Evolutionary conservation across 1,140 invertebrate species (phyloP), one percentile per base, ranked within the genome.

Genomic region (Drosophila triauraria): DNA sequence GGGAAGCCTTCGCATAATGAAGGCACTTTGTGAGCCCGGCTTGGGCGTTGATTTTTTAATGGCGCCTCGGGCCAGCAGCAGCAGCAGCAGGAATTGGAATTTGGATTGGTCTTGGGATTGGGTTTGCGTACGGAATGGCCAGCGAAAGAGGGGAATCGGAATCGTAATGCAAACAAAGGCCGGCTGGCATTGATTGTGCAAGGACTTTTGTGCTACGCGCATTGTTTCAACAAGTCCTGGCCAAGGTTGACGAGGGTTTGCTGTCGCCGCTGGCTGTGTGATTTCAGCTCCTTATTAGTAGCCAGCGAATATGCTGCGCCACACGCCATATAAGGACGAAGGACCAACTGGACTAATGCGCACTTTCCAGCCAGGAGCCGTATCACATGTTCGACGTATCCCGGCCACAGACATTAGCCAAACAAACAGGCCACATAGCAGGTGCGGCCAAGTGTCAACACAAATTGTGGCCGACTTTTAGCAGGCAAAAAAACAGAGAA

Each of bases 371-470:
- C 42, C 40, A 48, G 20, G 44, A 38, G 42, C 27, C 20, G 47
- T 40, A 40, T 58, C 17, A 53, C 62, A 75, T 48, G 53, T 50
- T 71, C 68, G 51, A 50, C 35, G 25, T 48, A 23, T 67, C 13
- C 50, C 5, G 30, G 54, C 63, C 60, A 44, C 54, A 65, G 62
- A 61, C 63, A 58, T 46, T 59, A 50, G 64, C 68, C 78, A 75
- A 81, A 67, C 70, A 79, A 58, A 62, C 59, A 57, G 54, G 35
- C 72, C 63, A 30, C 63, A 64, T 56, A 48, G 62, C 86, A 91
- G 86, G 86, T 91, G 86, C 87, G 78, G 76, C 80, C 76, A 58
- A 86, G 80, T 86, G 86, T 86, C 87, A 91, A 86, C 71, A 71
- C 70, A 91, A 80, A 70, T 64, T 56, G 62, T 64, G 50, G 65